These are phyloP conservation scores for Leptatherina wallacei DNA, from an alignment of 2,797 vertebrate genomes.

Conservation along the genomic window DNA sequence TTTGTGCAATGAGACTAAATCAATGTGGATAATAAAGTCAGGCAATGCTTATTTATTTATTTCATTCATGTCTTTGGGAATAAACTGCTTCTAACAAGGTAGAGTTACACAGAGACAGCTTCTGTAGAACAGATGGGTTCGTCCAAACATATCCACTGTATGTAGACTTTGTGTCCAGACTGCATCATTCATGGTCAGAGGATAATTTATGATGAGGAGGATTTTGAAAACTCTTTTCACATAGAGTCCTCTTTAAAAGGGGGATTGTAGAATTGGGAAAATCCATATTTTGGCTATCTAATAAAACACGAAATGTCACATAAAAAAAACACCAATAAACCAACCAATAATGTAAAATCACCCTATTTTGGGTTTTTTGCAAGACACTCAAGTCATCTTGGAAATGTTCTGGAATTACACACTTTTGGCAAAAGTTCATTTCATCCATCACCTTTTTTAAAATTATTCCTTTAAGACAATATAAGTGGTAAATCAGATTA, in stretches of 20 bases:
- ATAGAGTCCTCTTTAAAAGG: neutral
- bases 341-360: neutral
- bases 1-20: constrained; percentile 43
- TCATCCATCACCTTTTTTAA: neutral
- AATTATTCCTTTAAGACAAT: too few species aligned
- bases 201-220: neutral
- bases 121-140: too few species aligned
- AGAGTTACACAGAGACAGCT: neutral
- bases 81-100: neutral
- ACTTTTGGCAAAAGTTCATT: neutral
- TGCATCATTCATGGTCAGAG: neutral
- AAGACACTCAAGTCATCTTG: neutral
- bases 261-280: neutral
- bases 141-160: neutral
- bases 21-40: constrained; percentile 41
- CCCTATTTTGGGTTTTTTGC: neutral
- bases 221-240: neutral
- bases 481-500: too few species aligned
- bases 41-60: constrained; percentile 11
- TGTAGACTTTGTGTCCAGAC: neutral
- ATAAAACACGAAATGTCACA: neutral
- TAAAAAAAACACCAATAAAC: neutral
- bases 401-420: neutral
- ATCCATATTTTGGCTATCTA: neutral
- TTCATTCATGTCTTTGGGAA: constrained; percentile 13